Evolutionary conservation across 2,797 vertebrate genomes (phyloP).

Genomic region (Thamnophis elegans): DNA sequence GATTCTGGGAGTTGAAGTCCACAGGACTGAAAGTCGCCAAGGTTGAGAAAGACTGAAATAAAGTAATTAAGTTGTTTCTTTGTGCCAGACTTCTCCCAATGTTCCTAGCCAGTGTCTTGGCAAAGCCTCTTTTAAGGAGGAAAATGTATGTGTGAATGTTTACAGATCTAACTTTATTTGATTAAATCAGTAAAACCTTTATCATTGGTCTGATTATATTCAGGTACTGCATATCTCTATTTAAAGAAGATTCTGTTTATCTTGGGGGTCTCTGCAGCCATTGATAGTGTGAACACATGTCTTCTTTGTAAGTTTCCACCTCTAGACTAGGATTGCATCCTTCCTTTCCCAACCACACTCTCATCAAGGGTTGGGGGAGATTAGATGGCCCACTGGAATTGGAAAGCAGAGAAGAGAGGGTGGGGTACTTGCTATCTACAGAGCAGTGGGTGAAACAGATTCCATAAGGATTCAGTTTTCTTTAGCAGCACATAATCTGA

Average conservation of each 20-base stretch:
- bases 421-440: neutral
- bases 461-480: neutral
- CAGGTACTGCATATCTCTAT: neutral
- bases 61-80: neutral
- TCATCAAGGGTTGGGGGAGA: neutral
- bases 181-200: neutral
- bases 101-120: neutral
- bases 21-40: no score
- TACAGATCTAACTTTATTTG: neutral
- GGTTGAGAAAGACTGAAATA: no score
- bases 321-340: neutral
- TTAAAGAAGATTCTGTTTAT: neutral
- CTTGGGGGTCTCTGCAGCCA: neutral
- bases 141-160: neutral
- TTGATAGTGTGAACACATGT: neutral
- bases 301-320: neutral
- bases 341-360: neutral
- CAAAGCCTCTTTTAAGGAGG: neutral
- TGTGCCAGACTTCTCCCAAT: neutral
- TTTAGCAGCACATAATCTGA: neutral
- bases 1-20: no score
- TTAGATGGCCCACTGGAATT: neutral
- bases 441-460: neutral
- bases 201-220: neutral
- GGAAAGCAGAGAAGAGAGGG: neutral